Percentiles rank a stretch among this genome's conserved stretches.
Evolutionary conservation across 2,113 vertebrate species (phyloP).

Genomic region (Oryzias curvinotus): DNA sequence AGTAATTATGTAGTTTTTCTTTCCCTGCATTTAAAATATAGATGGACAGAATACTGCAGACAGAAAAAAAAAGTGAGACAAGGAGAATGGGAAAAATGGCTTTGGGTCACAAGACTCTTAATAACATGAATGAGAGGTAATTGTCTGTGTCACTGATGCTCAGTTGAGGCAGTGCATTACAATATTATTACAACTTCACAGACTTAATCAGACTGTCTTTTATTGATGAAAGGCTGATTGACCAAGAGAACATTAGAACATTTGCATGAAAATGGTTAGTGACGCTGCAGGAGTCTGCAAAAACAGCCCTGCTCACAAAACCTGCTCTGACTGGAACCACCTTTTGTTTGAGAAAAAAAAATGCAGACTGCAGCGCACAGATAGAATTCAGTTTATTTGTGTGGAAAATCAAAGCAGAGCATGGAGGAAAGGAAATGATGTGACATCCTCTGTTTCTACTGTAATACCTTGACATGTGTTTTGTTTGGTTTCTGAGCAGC

Average conservation of each 20-base stretch:
- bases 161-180: constrained; percentile 24
- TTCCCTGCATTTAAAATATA: neutral
- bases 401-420: neutral
- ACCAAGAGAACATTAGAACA: constrained; percentile 26
- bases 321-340: neutral
- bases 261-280: constrained; percentile 35
- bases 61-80: constrained; percentile 7
- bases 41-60: constrained; percentile 36
- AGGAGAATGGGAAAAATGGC: constrained; percentile 36
- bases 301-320: constrained; percentile 6
- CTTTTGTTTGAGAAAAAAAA: neutral
- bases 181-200: constrained; percentile 33
- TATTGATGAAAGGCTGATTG: constrained; percentile 54
- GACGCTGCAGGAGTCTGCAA: constrained; percentile 15
- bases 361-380: too few relatives aligned
- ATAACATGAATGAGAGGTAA: constrained; percentile 68
- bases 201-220: constrained; percentile 48
- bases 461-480: too few relatives aligned
- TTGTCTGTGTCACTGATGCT: constrained; percentile 59
- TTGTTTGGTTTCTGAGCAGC: too few relatives aligned
- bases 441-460: too few relatives aligned
- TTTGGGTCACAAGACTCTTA: constrained; percentile 56
- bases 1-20: neutral
- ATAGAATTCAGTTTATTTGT: neutral
- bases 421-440: too few relatives aligned